A percentile compares a stretch with the other conserved stretches of the same genome.
phyloP scores from a whole-genome alignment of 2,888 invertebrate species.

The Stenchaetothrips biformis region DNA sequence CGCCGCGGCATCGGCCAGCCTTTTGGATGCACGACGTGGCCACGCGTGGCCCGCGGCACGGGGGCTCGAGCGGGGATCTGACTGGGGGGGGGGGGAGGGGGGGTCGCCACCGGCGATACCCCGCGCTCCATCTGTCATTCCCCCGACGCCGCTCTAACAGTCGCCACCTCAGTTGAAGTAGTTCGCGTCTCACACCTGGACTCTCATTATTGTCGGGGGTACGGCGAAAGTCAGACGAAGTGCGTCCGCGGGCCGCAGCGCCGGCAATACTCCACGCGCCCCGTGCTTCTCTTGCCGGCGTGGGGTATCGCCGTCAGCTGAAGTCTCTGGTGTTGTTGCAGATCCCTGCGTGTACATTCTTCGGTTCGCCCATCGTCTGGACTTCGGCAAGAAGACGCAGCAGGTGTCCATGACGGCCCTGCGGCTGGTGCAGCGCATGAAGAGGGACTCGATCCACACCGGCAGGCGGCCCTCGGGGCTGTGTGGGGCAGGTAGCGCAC shows the following conservation, averaged over 20 bases:
- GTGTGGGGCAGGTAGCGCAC: constrained; percentile 83
- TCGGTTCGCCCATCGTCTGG: constrained; percentile 87
- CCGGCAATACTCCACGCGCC: background rate
- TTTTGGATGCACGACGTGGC: no score
- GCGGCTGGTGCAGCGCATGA: constrained; percentile 93
- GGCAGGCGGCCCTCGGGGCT: constrained; percentile 94
- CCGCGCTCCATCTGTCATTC: background rate
- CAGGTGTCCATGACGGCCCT: constrained; percentile 93
- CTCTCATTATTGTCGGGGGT: background rate
- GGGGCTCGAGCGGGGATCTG: no score
- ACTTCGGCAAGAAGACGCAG: constrained; percentile 87
- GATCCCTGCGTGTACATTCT: constrained; percentile 96
- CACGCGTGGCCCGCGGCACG: no score
- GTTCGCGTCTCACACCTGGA: no score
- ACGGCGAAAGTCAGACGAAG: background rate
- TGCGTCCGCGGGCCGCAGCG: background rate
- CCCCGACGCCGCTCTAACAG: no score
- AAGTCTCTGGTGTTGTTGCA: constrained; percentile 45
- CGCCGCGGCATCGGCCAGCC: no score
- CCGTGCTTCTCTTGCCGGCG: constrained; percentile 46
- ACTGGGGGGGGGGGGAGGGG: no score
- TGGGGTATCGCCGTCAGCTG: constrained; percentile 41
- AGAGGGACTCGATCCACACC: constrained; percentile 93
- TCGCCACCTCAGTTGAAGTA: no score
- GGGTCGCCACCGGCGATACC: background rate